Evolutionary conservation across 2,797 vertebrate genomes (phyloP).

Genomic region (Silurus aristotelis): DNA sequence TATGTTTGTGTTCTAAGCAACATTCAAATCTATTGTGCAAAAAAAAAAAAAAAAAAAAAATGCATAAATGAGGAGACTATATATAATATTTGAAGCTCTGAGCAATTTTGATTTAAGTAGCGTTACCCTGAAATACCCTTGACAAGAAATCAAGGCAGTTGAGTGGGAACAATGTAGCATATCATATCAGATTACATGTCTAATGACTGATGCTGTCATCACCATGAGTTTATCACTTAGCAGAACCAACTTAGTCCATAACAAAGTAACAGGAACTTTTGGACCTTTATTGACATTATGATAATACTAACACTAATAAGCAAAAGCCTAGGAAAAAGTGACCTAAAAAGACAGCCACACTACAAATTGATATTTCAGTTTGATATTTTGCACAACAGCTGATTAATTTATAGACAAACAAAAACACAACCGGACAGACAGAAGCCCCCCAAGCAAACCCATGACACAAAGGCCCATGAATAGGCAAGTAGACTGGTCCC

Average conservation of each 20-base stretch:
- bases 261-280: conserved; percentile 32
- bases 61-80: background rate
- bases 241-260: conserved; percentile 28
- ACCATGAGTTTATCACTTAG: conserved; percentile 35
- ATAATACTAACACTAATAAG: background rate
- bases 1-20: conserved; percentile 8
- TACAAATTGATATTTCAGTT: conserved; percentile 15
- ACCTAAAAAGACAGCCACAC: background rate
- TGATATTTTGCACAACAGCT: background rate
- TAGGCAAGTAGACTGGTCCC: conserved; percentile 7
- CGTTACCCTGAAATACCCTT: conserved; percentile 30
- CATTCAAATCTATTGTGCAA: background rate
- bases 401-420: conserved; percentile 31
- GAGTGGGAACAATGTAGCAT: conserved; percentile 35
- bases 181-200: conserved; percentile 52
- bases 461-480: conserved; percentile 25
- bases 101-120: conserved; percentile 28
- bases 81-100: background rate
- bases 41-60: too few relatives aligned
- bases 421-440: conserved; percentile 34
- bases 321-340: background rate
- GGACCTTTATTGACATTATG: background rate
- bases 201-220: conserved; percentile 49
- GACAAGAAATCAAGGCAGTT: conserved; percentile 49
- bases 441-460: conserved; percentile 43